Conservation (phyloP, 2,888 invertebrate species). For the Ormyrus pomaceus region DNA sequence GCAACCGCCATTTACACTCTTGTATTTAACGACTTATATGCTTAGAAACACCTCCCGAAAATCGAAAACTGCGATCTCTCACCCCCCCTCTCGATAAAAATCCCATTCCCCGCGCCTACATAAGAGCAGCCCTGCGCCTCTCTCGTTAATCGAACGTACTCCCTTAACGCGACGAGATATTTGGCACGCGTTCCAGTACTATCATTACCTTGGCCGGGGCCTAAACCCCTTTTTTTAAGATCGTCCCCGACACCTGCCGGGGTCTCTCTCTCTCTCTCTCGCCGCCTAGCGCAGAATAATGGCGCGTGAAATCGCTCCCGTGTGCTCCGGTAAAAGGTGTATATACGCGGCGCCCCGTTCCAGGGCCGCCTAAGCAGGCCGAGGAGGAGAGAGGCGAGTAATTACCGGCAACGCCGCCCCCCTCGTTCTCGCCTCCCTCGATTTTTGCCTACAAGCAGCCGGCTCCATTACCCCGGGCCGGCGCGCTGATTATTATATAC, state of each 20-base stretch:
- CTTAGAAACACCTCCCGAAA: no score
- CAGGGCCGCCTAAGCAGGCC: slow-evolving; percentile 30
- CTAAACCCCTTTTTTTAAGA: slow-evolving; percentile 42
- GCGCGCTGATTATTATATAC: slow-evolving; percentile 16
- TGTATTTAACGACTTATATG: background rate
- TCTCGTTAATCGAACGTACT: slow-evolving; percentile 39
- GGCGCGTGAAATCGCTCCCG: slow-evolving; percentile 56
- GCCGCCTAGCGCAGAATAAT: slow-evolving; percentile 48
- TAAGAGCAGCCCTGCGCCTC: no score
- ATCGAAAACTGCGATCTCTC: background rate
- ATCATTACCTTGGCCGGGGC: slow-evolving; percentile 45
- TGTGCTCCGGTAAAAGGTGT: background rate
- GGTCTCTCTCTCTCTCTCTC: background rate
- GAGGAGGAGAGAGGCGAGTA: slow-evolving; percentile 16
- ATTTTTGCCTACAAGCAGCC: slow-evolving; percentile 26
- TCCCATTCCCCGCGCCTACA: no score
- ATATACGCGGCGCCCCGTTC: slow-evolving; percentile 18
- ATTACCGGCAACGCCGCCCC: slow-evolving; percentile 16
- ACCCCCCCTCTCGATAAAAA: background rate
- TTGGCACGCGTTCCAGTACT: slow-evolving; percentile 53
- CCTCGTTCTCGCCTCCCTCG: slow-evolving; percentile 5
- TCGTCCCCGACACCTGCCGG: slow-evolving; percentile 49
- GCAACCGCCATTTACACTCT: no score
- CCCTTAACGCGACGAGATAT: slow-evolving; percentile 29
- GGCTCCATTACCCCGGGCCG: slow-evolving; percentile 29